These are phyloP conservation scores for Lasioglossum malachurum DNA, from an alignment of 2,888 invertebrate genomes.

Conservation along the genomic window DNA sequence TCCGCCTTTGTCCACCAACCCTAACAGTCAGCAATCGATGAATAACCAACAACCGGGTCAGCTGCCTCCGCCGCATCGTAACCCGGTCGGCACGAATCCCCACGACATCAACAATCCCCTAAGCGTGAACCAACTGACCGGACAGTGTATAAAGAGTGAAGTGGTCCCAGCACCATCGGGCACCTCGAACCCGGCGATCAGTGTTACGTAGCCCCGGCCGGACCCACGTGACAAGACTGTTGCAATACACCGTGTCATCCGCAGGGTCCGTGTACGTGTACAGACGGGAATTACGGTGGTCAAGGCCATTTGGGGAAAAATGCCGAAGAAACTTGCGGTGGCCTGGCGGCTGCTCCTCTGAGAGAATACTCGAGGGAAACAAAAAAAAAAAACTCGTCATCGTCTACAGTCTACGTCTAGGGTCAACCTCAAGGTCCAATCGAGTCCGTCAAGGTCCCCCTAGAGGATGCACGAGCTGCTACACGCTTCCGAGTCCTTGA, in stretches of 20 bases:
- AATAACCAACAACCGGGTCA: conserved; percentile 74
- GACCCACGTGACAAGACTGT: conserved; percentile 84
- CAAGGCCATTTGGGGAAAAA: neutral
- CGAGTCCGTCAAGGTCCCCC: too few relatives aligned
- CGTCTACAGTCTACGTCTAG: neutral
- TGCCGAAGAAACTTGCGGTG: conserved; percentile 20
- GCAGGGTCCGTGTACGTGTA: conserved; percentile 82
- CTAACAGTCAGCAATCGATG: conserved; percentile 43
- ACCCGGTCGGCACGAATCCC: conserved; percentile 96
- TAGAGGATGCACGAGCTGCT: neutral
- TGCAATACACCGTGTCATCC: conserved; percentile 80
- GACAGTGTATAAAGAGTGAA: conserved; percentile 87
- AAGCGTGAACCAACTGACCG: conserved; percentile 95
- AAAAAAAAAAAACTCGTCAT: neutral
- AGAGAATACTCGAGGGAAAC: neutral
- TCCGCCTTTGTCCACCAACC: conserved; percentile 68
- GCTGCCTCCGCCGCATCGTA: conserved; percentile 86
- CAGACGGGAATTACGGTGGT: conserved; percentile 70
- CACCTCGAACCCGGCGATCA: conserved; percentile 84
- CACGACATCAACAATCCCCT: conserved; percentile 96
- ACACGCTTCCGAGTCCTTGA: neutral
- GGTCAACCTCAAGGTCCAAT: neutral
- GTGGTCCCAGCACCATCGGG: conserved; percentile 81
- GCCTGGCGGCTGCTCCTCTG: conserved; percentile 26
- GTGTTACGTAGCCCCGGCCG: conserved; percentile 85